A percentile compares a stretch with the other conserved stretches of the same genome.
Evolutionary conservation across 2,888 invertebrate species (phyloP).

Genomic region (Perizoma affinitatum): DNA sequence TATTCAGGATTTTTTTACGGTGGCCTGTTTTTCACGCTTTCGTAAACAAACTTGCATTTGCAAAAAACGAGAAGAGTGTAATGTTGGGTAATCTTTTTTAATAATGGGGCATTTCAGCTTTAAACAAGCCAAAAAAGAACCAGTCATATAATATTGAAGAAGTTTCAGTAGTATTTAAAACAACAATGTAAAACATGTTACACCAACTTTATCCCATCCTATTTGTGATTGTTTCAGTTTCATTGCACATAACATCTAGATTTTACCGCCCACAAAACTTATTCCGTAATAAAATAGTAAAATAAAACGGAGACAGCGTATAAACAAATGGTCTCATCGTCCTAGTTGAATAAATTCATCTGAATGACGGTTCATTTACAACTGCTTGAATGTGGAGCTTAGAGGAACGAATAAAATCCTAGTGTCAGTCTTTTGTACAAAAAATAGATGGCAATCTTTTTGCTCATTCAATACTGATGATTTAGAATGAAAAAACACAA

Average conservation of each 20-base stretch:
- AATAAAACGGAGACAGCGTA: constrained; percentile 30
- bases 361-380: constrained; percentile 34
- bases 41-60: neutral
- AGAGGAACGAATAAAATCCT: constrained; percentile 22
- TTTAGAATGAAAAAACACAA: no score
- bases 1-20: constrained; percentile 12
- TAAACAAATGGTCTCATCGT: constrained; percentile 33
- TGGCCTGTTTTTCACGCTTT: constrained; percentile 7
- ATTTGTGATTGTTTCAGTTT: constrained; percentile 21
- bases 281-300: constrained; percentile 27
- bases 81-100: no score
- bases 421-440: constrained; percentile 10
- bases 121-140: no score
- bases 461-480: no score
- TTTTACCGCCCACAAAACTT: constrained; percentile 27
- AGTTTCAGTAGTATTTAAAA: neutral
- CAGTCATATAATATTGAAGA: neutral
- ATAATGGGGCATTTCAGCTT: no score
- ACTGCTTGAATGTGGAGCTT: constrained; percentile 29
- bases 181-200: constrained; percentile 4
- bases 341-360: constrained; percentile 36
- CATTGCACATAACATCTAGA: constrained; percentile 22
- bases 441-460: neutral
- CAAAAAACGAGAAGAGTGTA: no score
- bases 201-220: neutral